Conservation (phyloP, 2,888 invertebrate species). For the Metalampra italica region DNA sequence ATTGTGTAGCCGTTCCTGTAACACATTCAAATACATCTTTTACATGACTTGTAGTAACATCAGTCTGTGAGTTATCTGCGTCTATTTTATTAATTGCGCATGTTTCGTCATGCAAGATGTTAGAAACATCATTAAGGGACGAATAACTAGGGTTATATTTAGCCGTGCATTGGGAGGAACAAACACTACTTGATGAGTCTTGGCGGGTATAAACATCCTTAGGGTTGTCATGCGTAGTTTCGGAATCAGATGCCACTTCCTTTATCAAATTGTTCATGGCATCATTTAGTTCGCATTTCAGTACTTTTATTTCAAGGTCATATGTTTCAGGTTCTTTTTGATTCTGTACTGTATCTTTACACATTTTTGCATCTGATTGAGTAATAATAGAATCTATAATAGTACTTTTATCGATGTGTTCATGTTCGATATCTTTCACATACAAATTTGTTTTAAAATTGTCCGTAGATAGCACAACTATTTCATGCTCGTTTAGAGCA, state of each 20-base stretch:
- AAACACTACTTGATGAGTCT: constrained; percentile 80
- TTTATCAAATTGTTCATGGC: constrained; percentile 69
- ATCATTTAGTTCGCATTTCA: constrained; percentile 69
- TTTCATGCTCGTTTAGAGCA: constrained; percentile 41
- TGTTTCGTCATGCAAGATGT: constrained; percentile 70
- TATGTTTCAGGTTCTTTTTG: constrained; percentile 29
- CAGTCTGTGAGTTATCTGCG: constrained; percentile 25
- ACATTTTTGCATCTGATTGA: background rate
- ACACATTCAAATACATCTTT: constrained; percentile 68
- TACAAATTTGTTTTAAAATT: constrained; percentile 59
- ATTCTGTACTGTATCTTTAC: constrained; percentile 2
- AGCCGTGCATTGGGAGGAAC: constrained; percentile 84
- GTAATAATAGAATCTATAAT: background rate
- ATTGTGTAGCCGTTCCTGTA: constrained; percentile 41
- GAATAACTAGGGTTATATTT: constrained; percentile 81
- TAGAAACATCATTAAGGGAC: constrained; percentile 79
- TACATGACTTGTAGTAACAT: constrained; percentile 44
- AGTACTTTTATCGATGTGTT: constrained; percentile 3
- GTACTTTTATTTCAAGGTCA: constrained; percentile 61
- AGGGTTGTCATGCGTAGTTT: constrained; percentile 38
- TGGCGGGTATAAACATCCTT: constrained; percentile 64
- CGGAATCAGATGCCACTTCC: constrained; percentile 61
- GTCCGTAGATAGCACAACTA: constrained; percentile 59
- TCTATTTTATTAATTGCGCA: constrained; percentile 30
- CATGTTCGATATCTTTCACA: constrained; percentile 50